Conservation (phyloP, 2,113 vertebrate species). For the Malurus alboscapulatus region DNA sequence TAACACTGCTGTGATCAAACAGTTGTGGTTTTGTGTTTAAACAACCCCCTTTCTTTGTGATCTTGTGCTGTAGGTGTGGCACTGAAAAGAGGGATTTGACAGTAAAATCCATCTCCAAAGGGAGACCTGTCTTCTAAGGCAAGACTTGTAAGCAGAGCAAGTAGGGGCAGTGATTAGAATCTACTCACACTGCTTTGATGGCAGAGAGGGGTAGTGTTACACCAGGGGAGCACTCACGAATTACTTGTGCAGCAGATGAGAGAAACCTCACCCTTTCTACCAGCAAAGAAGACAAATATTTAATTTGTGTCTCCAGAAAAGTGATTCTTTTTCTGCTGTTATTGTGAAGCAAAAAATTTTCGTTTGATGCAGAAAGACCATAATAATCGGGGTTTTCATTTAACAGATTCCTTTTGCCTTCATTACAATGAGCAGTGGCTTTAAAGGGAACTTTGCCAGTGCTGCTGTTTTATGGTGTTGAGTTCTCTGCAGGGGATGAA, state of each 20-base stretch:
- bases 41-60: slow-evolving; percentile 48
- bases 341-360: slow-evolving; percentile 10
- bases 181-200: slow-evolving; percentile 32
- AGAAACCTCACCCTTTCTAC: slow-evolving; percentile 54
- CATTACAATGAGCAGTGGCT: background rate
- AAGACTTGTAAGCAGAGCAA: slow-evolving; percentile 43
- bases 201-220: slow-evolving; percentile 27
- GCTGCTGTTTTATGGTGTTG: background rate
- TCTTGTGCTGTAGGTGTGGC: slow-evolving; percentile 44
- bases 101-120: slow-evolving; percentile 37
- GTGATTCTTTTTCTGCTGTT: background rate
- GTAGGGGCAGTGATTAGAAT: slow-evolving; percentile 47
- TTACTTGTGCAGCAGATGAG: slow-evolving; percentile 43
- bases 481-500: background rate
- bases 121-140: slow-evolving; percentile 30
- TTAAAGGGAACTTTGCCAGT: background rate
- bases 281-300: slow-evolving; percentile 49
- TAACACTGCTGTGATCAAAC: slow-evolving; percentile 56
- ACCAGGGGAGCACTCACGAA: background rate
- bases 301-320: slow-evolving; percentile 36
- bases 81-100: slow-evolving; percentile 62
- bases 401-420: background rate
- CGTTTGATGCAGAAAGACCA: slow-evolving; percentile 22
- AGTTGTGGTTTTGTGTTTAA: slow-evolving; percentile 49
- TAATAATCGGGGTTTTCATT: background rate